Evolutionary conservation across 2,113 vertebrate species (phyloP), one percentile per base, ranked within the genome.

Genomic region (Protobothrops mucrosquamatus): DNA sequence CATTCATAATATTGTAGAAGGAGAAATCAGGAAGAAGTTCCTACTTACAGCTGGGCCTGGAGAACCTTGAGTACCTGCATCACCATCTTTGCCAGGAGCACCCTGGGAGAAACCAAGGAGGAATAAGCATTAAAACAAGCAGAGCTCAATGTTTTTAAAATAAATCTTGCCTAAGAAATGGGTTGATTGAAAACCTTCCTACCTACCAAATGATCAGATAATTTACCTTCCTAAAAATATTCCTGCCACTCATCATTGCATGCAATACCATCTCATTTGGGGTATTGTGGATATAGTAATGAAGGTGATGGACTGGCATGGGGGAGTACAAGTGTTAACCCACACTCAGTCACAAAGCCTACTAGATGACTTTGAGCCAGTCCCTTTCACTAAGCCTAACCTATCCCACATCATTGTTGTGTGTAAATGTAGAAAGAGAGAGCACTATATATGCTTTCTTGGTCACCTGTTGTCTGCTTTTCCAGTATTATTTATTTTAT

Each of bases 61-160:
- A 57, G 99, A 92, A 96, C 99, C 99, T 96, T 99, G 99, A 95
- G 98, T 98, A 96, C 99, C 99, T 96, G 97, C 93, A 95, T 99
- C 99, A 95, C 99, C 99, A 0, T 99, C 99, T 98, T 99, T 99
- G 93, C 99, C 99, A 97, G 99, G 95, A 90, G 98, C 94, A 95
- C 99, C 99, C 99, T 99, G 94, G 0, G 87, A 57, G 61, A 86
- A 92, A 94, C 95, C 90, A 87, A 92, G 93, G 96, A 91, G 93
- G 20, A 39, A 1, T 81, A 39, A 88, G 39, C 26, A 87, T 90
- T 85, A 51, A 3, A 3, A 54, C 87, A 69, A n/a, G 46, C 22
- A 59, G 43, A 54, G 55, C 11, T 23, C 23, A 59, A 14, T 81
- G 12, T 8, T 56, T 55, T 26, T 46, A 34, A 39, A 74, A 55